Evolutionary conservation across 2,113 vertebrate species (phyloP), one percentile per base, ranked within the genome.

Genomic region (Chinchilla lanigera): DNA sequence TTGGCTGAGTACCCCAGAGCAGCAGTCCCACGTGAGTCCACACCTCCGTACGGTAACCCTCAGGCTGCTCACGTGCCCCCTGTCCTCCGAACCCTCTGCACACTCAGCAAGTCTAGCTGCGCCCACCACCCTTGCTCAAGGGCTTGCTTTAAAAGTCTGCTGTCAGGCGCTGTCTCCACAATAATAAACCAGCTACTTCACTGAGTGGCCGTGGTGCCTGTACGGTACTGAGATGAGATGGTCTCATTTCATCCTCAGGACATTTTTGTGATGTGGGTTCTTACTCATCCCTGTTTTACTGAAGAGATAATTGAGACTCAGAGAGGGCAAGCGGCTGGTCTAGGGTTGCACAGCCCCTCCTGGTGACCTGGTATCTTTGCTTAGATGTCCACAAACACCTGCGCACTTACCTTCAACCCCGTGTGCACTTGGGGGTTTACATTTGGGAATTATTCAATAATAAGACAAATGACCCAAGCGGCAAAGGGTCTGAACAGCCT

Each of bases 21-120:
- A 12, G 67, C 3, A 28, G 52, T 44, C 60, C 35, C 50, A 52
- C 6, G 7, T 0, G 67, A 47, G 71, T 54, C 61, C 20, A 52
- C 60, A 30, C 33, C 20, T 71, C 52, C 4, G 0, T 22, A 30
- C 0, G 20, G 20, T 10, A 73, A 16, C 63, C 19, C 8, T 17
- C 0, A 41, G 13, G 17, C 35, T 41, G 5, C 83, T 61, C n/a
- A 41, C 7, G 58, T 8, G 4, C 22, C 20, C 0, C 24, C 67
- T 56, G 52, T 10, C 26, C 41, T 33, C 52, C 38, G 60, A 44
- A 3, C 4, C 16, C 20, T 41, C 6, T 0, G 11, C 35, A 17
- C 20, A 20, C 28, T 1, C 3, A 58, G 54, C 17, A 9, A 38
- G 56, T 82, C 60, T 28, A 3, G 16, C 35, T 24, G 12, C 2